Evolutionary conservation across 2,113 vertebrate species (phyloP), one percentile per base, ranked within the genome.

Genomic region (Aegotheles bennettii): DNA sequence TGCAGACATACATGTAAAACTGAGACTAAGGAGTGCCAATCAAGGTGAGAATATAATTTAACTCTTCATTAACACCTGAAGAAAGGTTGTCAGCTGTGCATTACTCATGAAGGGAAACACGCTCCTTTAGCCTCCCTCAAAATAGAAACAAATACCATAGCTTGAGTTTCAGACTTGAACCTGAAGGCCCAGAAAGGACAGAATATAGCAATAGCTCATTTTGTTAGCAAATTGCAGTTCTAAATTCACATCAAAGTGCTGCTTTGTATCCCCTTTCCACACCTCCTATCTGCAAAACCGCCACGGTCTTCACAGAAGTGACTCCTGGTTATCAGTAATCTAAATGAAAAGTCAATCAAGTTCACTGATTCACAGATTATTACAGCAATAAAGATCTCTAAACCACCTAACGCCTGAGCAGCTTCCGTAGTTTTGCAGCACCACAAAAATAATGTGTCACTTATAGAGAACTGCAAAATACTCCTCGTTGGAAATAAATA

Each of bases 281-380:
- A 31, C 0, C 19, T 21, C 0, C 0, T 24, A 50, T 23, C 71
- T 77, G 75, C 84, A 78, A 63, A 74, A 59, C 64, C 53, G 29
- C 43, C 12, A 8, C 0, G 0, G 25, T 1, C 7, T 40, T 68
- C 51, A 38, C 0, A 0, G 74, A 38, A 82, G 45, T 3, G 25
- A 57, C 28, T 86, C 40, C 90, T 38, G 24, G 4, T 40, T 84
- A 82, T 51, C 61, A 35, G 79, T 3, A 36, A 89, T 13, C n/a
- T 2, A 43, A 68, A 60, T 25, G 24, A 68, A n/a, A 65, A 79
- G 54, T 57, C 48, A 40, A 23, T 29, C 64, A 45, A 36, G 31
- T 80, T 28, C 63, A 42, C 54, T 15, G 50, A 75, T 67, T 88
- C 65, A 84, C n/a, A 43, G 73, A 60, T 43, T 59, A 43, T 67